Conservation (phyloP, 1,140 invertebrate genomes). For the Dendroctonus valens region DNA sequence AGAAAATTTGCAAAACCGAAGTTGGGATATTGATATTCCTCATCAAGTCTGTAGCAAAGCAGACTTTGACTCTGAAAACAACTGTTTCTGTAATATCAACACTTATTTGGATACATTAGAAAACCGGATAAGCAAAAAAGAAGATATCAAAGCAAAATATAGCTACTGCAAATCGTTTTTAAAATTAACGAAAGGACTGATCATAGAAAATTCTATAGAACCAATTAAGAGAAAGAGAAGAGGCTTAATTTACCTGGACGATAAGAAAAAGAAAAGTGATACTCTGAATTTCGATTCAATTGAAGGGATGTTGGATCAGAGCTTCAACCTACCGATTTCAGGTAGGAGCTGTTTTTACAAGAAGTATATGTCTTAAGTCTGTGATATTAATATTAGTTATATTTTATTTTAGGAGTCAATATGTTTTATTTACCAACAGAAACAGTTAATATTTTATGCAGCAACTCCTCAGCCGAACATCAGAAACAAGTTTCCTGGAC, state of each 20-base stretch:
- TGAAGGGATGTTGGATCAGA: background rate
- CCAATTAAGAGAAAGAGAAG: slow-evolving; percentile 4
- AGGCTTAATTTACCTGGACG: slow-evolving; percentile 4
- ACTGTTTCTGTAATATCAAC: background rate
- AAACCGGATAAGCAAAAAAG: background rate
- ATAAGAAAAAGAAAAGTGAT: background rate
- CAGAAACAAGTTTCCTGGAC: background rate
- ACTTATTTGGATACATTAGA: background rate
- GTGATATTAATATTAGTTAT: too few species aligned
- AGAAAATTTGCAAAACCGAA: too few species aligned
- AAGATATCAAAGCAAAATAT: background rate
- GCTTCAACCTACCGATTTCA: background rate
- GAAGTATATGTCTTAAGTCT: too few species aligned
- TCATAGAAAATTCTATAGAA: background rate
- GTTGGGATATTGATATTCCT: background rate
- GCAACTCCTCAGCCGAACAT: background rate
- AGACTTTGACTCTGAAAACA: background rate
- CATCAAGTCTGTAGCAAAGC: background rate
- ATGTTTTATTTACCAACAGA: slow-evolving; percentile 11
- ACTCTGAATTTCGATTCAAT: background rate
- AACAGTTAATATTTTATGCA: slow-evolving; percentile 10
- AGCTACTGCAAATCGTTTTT: slow-evolving; percentile 5
- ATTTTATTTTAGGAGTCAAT: too few species aligned
- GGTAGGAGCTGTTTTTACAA: background rate
- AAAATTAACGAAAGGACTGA: slow-evolving; percentile 1